Evolutionary conservation across 1,140 invertebrate genomes (phyloP).

Genomic region (Philotrypesis tridentata): DNA sequence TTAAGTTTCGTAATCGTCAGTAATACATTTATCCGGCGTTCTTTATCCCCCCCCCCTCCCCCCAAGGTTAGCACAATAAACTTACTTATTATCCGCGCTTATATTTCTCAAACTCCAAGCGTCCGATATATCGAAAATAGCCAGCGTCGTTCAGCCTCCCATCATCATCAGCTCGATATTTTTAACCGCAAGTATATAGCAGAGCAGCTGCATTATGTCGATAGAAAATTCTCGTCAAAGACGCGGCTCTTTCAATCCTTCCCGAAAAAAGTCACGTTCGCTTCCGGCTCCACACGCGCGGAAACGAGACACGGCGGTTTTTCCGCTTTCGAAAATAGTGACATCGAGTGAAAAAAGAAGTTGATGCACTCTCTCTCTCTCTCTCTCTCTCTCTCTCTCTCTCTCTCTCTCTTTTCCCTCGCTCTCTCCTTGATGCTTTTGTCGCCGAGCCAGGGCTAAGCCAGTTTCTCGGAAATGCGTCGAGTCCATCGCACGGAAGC

Average conservation of each 20-base stretch:
- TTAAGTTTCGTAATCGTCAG: not conserved
- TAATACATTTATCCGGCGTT: not conserved
- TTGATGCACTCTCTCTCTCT: no score
- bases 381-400: no score
- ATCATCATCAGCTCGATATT: not conserved
- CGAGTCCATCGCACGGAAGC: not conserved
- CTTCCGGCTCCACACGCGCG: not conserved
- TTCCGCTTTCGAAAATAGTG: not conserved
- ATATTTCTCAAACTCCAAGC: not conserved
- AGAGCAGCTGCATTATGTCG: not conserved
- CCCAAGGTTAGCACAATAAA: not conserved
- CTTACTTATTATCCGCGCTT: no score
- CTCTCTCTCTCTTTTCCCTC: no score
- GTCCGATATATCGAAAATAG: not conserved
- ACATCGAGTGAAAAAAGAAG: not conserved
- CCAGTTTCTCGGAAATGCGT: conserved; percentile 1
- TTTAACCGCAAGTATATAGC: conserved; percentile 1
- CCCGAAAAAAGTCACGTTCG: not conserved
- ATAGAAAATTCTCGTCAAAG: not conserved
- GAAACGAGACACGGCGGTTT: conserved; percentile 1
- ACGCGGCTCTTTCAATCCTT: not conserved
- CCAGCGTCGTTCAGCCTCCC: not conserved
- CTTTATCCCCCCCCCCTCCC: not conserved
- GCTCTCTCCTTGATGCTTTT: no score
- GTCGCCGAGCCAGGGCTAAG: not conserved